Evolutionary conservation across 1,140 invertebrate genomes (phyloP).

Genomic region (Tetramorium simillimum): DNA sequence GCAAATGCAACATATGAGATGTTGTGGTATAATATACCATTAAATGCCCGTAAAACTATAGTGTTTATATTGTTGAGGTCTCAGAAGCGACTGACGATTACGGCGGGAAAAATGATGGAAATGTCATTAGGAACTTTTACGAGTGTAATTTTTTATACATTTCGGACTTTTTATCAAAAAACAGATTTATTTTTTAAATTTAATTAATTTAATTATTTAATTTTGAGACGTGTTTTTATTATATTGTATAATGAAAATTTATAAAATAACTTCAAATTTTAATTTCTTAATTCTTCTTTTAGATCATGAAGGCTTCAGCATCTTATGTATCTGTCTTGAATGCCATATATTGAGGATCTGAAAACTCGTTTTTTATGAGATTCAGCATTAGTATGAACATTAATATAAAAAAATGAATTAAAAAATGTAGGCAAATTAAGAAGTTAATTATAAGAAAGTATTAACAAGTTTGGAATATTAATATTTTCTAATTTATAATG

Average conservation of each 20-base stretch:
- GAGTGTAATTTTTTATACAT: not conserved
- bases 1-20: not conserved
- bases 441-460: too few species aligned
- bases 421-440: too few species aligned
- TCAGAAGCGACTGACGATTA: constrained; percentile 11
- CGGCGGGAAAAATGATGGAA: constrained; percentile 13
- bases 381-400: not conserved
- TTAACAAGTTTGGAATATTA: too few species aligned
- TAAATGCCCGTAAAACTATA: not conserved
- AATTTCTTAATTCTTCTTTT: not conserved
- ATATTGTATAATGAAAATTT: not conserved
- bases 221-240: too few species aligned
- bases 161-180: not conserved
- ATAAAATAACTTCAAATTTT: not conserved
- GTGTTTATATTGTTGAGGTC: constrained; percentile 30
- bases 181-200: not conserved
- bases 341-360: constrained; percentile 28
- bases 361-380: too few species aligned
- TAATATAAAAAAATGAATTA: not conserved
- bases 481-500: too few species aligned
- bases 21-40: constrained; percentile 11
- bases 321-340: constrained; percentile 46
- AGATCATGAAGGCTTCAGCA: constrained; percentile 39
- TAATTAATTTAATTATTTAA: not conserved
- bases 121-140: constrained; percentile 19